Percentiles rank a stretch among this genome's conserved stretches.
Evolutionary conservation across 1,140 invertebrate species (phyloP).

Genomic region (Xylocopa sonorina): DNA sequence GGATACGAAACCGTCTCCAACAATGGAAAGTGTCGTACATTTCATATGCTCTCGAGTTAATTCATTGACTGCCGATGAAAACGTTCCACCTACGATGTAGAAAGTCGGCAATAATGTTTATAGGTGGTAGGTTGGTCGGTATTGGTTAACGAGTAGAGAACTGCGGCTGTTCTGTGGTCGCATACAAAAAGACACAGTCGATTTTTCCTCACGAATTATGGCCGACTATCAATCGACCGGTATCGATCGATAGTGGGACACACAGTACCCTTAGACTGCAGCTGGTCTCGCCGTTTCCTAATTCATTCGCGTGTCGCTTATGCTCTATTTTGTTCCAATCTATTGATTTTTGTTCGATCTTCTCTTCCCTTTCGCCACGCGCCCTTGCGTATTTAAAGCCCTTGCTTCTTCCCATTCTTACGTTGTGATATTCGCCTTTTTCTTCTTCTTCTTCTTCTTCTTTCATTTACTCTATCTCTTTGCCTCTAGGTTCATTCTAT

Average conservation of each 20-base stretch:
- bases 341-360: slow-evolving; percentile 33
- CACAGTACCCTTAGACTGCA: slow-evolving; percentile 61
- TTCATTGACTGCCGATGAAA: slow-evolving; percentile 52
- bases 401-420: slow-evolving; percentile 14
- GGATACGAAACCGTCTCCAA: slow-evolving; percentile 47
- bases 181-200: slow-evolving; percentile 39
- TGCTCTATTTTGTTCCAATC: slow-evolving; percentile 38
- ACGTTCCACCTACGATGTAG: slow-evolving; percentile 34
- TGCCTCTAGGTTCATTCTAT: neutral
- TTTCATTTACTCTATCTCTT: neutral
- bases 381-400: neutral
- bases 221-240: slow-evolving; percentile 61
- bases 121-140: slow-evolving; percentile 53
- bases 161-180: slow-evolving; percentile 55
- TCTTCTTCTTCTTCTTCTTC: slow-evolving; percentile 18
- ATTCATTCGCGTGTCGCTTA: slow-evolving; percentile 40
- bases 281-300: slow-evolving; percentile 65
- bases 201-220: slow-evolving; percentile 28
- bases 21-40: slow-evolving; percentile 17
- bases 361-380: neutral
- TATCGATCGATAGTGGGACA: slow-evolving; percentile 60
- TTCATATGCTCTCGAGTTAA: slow-evolving; percentile 59
- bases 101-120: slow-evolving; percentile 56
- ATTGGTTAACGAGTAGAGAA: slow-evolving; percentile 51
- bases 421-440: slow-evolving; percentile 4